Percentiles rank a stretch among this genome's conserved stretches.
phyloP scores from a whole-genome alignment of 2,888 invertebrate genomes.

The Halictus quadricinctus region DNA sequence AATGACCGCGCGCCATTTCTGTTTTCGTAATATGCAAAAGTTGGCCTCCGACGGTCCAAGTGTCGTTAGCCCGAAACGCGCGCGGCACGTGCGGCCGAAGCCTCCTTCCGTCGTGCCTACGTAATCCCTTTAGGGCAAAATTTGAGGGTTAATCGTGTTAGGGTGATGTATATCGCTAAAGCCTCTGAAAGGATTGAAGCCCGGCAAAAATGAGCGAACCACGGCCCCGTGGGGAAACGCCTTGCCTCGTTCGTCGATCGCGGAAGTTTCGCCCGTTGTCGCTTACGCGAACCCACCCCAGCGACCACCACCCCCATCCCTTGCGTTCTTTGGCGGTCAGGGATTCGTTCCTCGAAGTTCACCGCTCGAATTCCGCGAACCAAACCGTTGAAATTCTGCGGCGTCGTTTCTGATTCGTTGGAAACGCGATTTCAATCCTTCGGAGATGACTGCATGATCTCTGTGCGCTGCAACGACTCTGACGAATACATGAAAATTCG shows the following conservation, averaged over 20 bases:
- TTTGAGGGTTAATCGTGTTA: constrained; percentile 69
- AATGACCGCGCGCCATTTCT: constrained; percentile 36
- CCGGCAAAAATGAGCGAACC: constrained; percentile 62
- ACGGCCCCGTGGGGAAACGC: constrained; percentile 12
- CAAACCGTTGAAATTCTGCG: background rate
- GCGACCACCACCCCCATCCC: background rate
- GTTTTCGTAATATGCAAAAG: constrained; percentile 52
- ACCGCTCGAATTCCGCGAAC: background rate
- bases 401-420: background rate
- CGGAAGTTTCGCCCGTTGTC: constrained; percentile 42
- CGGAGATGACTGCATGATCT: too few species aligned
- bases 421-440: too few species aligned
- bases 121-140: constrained; percentile 64
- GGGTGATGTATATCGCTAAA: constrained; percentile 65
- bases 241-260: constrained; percentile 9
- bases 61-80: constrained; percentile 55
- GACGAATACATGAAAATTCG: background rate
- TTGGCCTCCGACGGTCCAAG: constrained; percentile 11
- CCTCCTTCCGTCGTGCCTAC: constrained; percentile 42
- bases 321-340: background rate
- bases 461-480: too few species aligned
- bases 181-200: constrained; percentile 71
- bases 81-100: constrained; percentile 55
- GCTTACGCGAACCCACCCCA: background rate
- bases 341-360: background rate